Percentiles rank a stretch among this genome's conserved stretches.
Evolutionary conservation across 2,888 invertebrate species (phyloP).

Genomic region (Megamerina dolium): DNA sequence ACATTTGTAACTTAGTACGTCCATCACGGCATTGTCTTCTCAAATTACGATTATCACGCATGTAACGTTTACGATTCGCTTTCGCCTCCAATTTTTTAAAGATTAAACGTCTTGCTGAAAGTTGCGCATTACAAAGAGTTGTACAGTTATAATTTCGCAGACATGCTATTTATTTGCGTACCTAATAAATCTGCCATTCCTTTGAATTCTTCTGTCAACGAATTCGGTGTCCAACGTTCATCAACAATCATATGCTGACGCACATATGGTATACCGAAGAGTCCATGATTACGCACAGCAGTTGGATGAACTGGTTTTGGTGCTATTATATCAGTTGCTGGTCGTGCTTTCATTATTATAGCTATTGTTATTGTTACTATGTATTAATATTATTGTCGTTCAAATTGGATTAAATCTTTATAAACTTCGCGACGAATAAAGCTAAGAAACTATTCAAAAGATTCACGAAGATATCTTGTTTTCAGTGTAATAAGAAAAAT

Average conservation of each 20-base stretch:
- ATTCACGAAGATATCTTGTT: too few relatives aligned
- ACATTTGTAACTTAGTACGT: constrained; percentile 35
- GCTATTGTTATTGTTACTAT: neutral
- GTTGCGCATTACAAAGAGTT: too few relatives aligned
- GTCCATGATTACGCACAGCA: constrained; percentile 37
- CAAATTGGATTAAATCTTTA: too few relatives aligned
- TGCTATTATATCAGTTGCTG: constrained; percentile 22
- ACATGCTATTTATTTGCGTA: constrained; percentile 23
- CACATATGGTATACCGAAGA: constrained; percentile 41
- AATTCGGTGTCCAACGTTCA: constrained; percentile 39
- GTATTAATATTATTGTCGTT: too few relatives aligned
- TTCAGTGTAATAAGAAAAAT: too few relatives aligned
- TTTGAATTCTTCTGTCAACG: constrained; percentile 39
- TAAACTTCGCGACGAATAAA: too few relatives aligned
- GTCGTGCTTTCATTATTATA: neutral
- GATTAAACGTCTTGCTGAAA: constrained; percentile 34
- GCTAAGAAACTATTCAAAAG: too few relatives aligned
- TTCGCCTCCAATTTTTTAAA: constrained; percentile 34
- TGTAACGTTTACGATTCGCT: constrained; percentile 30
- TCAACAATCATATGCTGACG: constrained; percentile 43
- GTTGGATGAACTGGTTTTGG: constrained; percentile 40
- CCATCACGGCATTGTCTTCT: constrained; percentile 41
- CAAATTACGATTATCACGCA: constrained; percentile 24
- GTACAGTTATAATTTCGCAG: too few relatives aligned
- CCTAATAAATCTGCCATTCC: constrained; percentile 40